Conservation (phyloP, 2,113 vertebrate species). For the Datnioides undecimradiatus region DNA sequence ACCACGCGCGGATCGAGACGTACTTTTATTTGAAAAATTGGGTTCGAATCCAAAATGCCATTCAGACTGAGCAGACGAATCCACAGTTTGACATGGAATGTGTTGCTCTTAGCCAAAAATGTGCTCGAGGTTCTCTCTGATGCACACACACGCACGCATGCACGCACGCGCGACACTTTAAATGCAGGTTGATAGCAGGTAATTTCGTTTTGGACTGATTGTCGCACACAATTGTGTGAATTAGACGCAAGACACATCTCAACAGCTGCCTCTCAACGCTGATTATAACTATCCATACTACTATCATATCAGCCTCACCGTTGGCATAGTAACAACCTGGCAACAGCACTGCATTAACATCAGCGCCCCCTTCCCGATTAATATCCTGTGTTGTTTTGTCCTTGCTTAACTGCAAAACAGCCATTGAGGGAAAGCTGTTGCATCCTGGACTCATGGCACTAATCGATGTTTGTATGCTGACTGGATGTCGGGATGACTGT, state of each 20-base stretch:
- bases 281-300: background rate
- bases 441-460: background rate
- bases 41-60: background rate
- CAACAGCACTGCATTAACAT: background rate
- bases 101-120: background rate
- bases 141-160: background rate
- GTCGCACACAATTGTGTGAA: background rate
- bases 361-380: background rate
- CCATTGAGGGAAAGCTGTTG: background rate
- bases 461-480: background rate
- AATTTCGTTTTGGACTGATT: background rate
- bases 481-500: too few species aligned
- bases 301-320: background rate
- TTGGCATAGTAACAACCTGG: background rate
- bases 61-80: background rate
- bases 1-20: background rate
- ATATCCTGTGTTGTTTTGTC: too few species aligned
- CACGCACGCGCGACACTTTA: background rate
- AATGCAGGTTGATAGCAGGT: background rate
- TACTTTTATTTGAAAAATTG: background rate
- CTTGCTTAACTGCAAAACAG: background rate
- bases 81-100: background rate
- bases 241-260: background rate
- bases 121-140: too few species aligned
- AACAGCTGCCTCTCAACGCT: background rate